Evolutionary conservation across 64 coral and sea anemone genomes (phyloP).

Genomic region (Astreopora myriophthalma): DNA sequence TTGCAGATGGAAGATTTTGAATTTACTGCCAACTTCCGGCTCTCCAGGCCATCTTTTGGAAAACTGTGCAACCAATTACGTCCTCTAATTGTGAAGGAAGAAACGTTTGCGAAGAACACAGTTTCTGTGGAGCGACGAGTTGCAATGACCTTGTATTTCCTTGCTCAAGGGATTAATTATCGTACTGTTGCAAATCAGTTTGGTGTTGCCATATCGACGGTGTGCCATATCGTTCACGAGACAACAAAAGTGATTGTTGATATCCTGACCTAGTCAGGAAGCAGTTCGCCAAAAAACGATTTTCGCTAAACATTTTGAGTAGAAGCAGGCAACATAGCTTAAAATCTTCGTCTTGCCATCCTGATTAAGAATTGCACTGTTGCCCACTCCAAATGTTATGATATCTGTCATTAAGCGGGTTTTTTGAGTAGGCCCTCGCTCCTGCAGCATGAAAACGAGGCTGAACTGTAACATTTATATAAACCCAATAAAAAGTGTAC

Average conservation of each 20-base stretch:
- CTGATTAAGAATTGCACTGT: constrained; percentile 59
- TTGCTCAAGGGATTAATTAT: constrained; percentile 2
- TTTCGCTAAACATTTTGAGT: constrained; percentile 64
- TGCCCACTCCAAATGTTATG: constrained; percentile 39
- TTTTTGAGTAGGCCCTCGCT: not conserved
- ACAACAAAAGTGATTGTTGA: not conserved
- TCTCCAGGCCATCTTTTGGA: constrained; percentile 10
- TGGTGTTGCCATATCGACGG: constrained; percentile 21
- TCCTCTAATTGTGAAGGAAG: not conserved
- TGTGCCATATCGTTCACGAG: not conserved
- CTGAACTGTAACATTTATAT: not conserved
- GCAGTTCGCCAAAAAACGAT: constrained; percentile 25
- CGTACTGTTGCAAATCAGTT: constrained; percentile 16
- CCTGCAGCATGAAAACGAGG: not conserved
- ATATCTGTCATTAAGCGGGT: constrained; percentile 3
- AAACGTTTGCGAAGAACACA: constrained; percentile 54
- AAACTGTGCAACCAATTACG: constrained; percentile 15
- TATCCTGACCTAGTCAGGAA: constrained; percentile 7
- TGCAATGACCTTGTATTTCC: constrained; percentile 3
- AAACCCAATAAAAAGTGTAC: not conserved
- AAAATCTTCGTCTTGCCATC: constrained; percentile 24
- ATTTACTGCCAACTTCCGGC: constrained; percentile 27
- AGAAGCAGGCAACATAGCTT: constrained; percentile 56
- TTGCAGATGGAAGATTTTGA: constrained; percentile 9
- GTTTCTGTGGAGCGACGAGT: constrained; percentile 10